These are phyloP conservation scores for Drosophila cyrtoloma DNA, from an alignment of 2,888 invertebrate genomes.

Conservation along the genomic window DNA sequence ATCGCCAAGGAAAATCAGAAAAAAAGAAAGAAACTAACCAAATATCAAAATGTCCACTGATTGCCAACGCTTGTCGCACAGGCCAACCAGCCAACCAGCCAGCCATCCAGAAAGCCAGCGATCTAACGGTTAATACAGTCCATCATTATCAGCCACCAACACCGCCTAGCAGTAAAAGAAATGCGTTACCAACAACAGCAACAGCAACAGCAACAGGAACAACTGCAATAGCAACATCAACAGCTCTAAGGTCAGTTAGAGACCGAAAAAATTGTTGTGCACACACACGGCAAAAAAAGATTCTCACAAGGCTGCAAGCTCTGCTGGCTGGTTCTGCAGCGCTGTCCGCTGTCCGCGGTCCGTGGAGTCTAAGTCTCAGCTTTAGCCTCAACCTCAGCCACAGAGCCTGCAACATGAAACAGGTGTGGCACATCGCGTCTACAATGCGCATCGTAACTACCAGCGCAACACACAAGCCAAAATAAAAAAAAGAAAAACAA, in stretches of 20 bases:
- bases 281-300: slow-evolving; percentile 59
- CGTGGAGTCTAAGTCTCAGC: slow-evolving; percentile 33
- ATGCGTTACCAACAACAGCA: slow-evolving; percentile 67
- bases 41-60: slow-evolving; percentile 80
- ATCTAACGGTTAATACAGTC: slow-evolving; percentile 82
- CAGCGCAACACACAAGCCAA: slow-evolving; percentile 33
- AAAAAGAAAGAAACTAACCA: slow-evolving; percentile 33
- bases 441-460: slow-evolving; percentile 62
- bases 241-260: slow-evolving; percentile 74
- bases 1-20: background rate
- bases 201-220: slow-evolving; percentile 22
- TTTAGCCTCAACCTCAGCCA: slow-evolving; percentile 39
- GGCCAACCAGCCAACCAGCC: slow-evolving; percentile 34
- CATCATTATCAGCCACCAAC: slow-evolving; percentile 78
- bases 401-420: slow-evolving; percentile 77
- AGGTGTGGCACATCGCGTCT: slow-evolving; percentile 76
- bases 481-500: slow-evolving; percentile 39
- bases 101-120: slow-evolving; percentile 30
- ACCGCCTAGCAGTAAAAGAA: slow-evolving; percentile 67
- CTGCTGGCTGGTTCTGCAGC: slow-evolving; percentile 47
- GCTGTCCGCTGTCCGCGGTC: slow-evolving; percentile 36
- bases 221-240: slow-evolving; percentile 34
- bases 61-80: slow-evolving; percentile 74
- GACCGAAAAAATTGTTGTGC: slow-evolving; percentile 77
- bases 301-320: slow-evolving; percentile 74